Evolutionary conservation across 2,888 invertebrate species (phyloP).

Genomic region (Caenorhabditis virilis): DNA sequence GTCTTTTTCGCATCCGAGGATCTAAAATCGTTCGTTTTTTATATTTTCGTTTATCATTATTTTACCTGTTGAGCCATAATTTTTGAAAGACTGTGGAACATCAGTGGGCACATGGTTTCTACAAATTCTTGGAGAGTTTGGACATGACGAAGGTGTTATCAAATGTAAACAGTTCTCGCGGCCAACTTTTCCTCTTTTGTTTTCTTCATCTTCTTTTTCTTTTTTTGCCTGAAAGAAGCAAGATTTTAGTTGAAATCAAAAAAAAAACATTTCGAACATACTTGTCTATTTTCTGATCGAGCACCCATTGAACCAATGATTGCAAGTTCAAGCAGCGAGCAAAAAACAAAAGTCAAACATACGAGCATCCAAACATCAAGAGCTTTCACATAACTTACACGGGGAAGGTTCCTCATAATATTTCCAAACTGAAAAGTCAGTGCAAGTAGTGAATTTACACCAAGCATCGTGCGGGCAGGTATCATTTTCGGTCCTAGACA

Average conservation of each 20-base stretch:
- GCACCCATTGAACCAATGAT: slow-evolving; percentile 62
- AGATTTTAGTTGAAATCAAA: no score
- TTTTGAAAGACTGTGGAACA: slow-evolving; percentile 43
- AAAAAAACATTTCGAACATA: not conserved
- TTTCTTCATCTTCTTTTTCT: slow-evolving; percentile 10
- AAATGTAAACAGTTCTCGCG: slow-evolving; percentile 29
- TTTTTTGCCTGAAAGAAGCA: no score
- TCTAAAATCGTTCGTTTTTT: slow-evolving; percentile 13
- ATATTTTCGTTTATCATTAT: not conserved
- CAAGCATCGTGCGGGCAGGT: slow-evolving; percentile 65
- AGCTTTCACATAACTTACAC: slow-evolving; percentile 59
- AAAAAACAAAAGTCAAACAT: slow-evolving; percentile 64
- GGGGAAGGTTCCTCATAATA: slow-evolving; percentile 66
- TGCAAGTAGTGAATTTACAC: slow-evolving; percentile 63
- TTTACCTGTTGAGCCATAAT: slow-evolving; percentile 46
- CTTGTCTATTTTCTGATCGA: slow-evolving; percentile 31
- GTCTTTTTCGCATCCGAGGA: slow-evolving; percentile 45
- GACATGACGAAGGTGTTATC: slow-evolving; percentile 31
- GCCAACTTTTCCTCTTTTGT: not conserved
- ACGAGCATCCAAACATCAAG: slow-evolving; percentile 63
- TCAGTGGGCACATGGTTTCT: slow-evolving; percentile 51
- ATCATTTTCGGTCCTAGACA: slow-evolving; percentile 62
- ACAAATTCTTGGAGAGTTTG: slow-evolving; percentile 49
- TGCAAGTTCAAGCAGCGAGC: slow-evolving; percentile 62
- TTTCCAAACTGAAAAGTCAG: slow-evolving; percentile 64